Conservation (phyloP, 2,888 invertebrate species). For the Scaptomyza reducta region DNA sequence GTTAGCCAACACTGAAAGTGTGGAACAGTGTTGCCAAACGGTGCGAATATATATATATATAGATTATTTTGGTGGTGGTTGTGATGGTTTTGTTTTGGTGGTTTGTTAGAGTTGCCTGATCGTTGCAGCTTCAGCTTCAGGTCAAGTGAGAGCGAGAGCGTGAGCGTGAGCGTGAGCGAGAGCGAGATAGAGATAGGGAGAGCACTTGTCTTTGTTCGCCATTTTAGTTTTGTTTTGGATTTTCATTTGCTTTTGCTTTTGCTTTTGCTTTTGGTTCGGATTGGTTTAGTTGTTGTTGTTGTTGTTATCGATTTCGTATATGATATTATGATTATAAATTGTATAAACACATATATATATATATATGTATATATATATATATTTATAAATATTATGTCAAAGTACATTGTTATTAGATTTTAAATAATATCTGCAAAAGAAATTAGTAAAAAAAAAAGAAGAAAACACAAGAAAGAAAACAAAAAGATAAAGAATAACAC, state of each 20-base stretch:
- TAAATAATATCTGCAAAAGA: constrained; percentile 81
- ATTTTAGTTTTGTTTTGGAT: constrained; percentile 12
- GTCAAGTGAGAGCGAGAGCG: constrained; percentile 17
- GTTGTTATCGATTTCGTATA: background rate
- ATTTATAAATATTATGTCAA: constrained; percentile 44
- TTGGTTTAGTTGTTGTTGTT: background rate
- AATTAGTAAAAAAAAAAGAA: constrained; percentile 64
- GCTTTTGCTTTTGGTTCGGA: background rate
- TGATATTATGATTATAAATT: constrained; percentile 29
- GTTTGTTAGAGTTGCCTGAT: constrained; percentile 31
- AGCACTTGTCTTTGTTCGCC: constrained; percentile 15
- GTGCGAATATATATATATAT: constrained; percentile 32
- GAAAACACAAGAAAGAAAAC: constrained; percentile 54
- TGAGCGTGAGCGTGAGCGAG: constrained; percentile 20
- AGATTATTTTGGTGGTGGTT: constrained; percentile 17
- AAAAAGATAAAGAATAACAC: constrained; percentile 34
- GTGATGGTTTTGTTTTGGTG: constrained; percentile 11
- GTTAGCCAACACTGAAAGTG: constrained; percentile 51
- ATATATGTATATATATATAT: too few relatives aligned
- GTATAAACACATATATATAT: too few relatives aligned
- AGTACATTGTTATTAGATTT: constrained; percentile 62
- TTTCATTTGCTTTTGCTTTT: constrained; percentile 3
- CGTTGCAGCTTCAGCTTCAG: constrained; percentile 18
- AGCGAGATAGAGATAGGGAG: constrained; percentile 9
- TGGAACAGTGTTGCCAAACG: constrained; percentile 33